phyloP scores from a whole-genome alignment of 2,888 invertebrate species.

The Calliphora vomitoria region DNA sequence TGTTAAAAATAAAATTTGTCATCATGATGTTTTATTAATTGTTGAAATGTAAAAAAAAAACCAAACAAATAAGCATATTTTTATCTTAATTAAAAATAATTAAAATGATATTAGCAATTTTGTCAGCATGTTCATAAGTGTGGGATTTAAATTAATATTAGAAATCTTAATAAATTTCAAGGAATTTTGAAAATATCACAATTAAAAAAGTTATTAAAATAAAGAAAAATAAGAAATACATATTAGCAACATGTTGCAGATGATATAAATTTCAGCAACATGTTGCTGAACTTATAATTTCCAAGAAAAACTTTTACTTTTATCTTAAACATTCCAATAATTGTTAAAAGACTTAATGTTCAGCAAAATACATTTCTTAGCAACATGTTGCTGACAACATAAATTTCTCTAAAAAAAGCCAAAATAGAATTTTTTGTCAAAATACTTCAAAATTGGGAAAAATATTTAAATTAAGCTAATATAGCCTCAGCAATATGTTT shows the following conservation, averaged over 20 bases:
- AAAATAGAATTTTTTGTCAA: background rate
- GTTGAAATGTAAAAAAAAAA: background rate
- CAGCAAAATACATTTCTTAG: background rate
- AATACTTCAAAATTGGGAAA: background rate
- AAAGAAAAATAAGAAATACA: background rate
- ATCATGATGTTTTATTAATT: slow-evolving; percentile 56
- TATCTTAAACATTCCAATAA: no score
- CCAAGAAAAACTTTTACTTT: background rate
- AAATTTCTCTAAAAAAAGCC: background rate
- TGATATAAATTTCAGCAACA: background rate
- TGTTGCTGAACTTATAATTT: background rate
- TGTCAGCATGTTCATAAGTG: background rate
- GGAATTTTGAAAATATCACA: background rate
- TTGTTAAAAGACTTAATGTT: no score
- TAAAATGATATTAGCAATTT: slow-evolving; percentile 44
- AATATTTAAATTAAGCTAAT: background rate
- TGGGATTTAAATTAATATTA: no score
- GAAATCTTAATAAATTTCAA: background rate
- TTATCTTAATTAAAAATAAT: slow-evolving; percentile 59
- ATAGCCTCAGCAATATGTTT: background rate
- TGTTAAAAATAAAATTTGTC: slow-evolving; percentile 55
- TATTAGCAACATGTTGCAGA: background rate
- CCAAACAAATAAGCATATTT: background rate
- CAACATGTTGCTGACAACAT: background rate
- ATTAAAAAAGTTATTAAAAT: background rate